Evolutionary conservation across 2,888 invertebrate genomes (phyloP).

Genomic region (Dynastes grantii): DNA sequence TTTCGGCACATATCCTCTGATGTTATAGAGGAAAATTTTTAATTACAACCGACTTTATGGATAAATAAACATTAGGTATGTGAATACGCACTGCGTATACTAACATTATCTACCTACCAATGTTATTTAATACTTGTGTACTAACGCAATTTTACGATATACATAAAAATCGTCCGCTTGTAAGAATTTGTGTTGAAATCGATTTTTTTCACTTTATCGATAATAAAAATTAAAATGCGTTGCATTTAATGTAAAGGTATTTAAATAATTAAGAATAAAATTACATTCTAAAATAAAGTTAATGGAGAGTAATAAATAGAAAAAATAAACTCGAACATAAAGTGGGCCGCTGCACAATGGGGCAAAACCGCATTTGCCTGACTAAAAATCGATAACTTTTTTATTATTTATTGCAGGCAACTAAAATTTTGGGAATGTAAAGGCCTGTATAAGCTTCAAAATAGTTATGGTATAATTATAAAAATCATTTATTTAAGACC

Average conservation of each 20-base stretch:
- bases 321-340: too few relatives aligned
- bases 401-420: too few relatives aligned
- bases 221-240: constrained; percentile 10
- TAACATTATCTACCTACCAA: constrained; percentile 17
- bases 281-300: neutral
- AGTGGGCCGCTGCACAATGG: too few relatives aligned
- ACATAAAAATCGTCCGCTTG: neutral
- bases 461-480: too few relatives aligned
- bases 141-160: constrained; percentile 23
- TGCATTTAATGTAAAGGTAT: neutral
- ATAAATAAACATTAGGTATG: constrained; percentile 23
- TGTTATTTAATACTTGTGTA: neutral
- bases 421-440: too few relatives aligned
- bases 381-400: too few relatives aligned
- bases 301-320: too few relatives aligned
- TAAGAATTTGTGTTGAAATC: constrained; percentile 1
- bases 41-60: constrained; percentile 38
- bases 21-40: constrained; percentile 32
- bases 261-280: constrained; percentile 17
- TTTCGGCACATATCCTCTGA: constrained; percentile 42
- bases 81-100: constrained; percentile 1
- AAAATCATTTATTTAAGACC: too few relatives aligned
- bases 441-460: too few relatives aligned
- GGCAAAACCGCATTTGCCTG: too few relatives aligned
- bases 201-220: constrained; percentile 6